phyloP scores from a whole-genome alignment of 2,113 vertebrate genomes.

The Globicephala melas region DNA sequence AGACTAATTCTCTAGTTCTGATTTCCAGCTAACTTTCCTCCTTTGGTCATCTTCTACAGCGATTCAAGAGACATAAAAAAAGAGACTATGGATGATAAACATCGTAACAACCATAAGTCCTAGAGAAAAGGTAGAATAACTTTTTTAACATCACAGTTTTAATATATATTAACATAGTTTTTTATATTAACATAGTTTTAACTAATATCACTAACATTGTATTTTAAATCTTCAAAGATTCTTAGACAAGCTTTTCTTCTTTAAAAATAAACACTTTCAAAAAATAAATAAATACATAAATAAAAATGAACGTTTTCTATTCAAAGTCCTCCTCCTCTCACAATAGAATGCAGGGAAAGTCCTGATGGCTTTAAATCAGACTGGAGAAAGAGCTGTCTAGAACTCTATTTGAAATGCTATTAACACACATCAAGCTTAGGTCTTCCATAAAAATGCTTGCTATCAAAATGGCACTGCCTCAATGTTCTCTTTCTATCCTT shows the following conservation, averaged over 20 bases:
- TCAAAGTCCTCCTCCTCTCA: background rate
- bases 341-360: background rate
- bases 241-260: background rate
- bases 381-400: background rate
- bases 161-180: background rate
- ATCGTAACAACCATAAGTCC: background rate
- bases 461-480: background rate
- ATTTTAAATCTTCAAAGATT: constrained; percentile 26
- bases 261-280: background rate
- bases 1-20: constrained; percentile 12
- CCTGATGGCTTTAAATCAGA: constrained; percentile 6
- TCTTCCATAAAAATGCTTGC: constrained; percentile 9
- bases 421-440: background rate
- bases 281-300: no score
- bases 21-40: constrained; percentile 15
- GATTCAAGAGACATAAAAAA: constrained; percentile 44
- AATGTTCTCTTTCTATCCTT: constrained; percentile 31
- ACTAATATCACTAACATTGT: background rate
- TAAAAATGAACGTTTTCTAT: background rate
- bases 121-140: constrained; percentile 27
- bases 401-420: background rate
- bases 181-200: background rate
- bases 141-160: background rate
- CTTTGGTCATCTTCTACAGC: background rate
- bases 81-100: background rate